phyloP scores from a whole-genome alignment of 2,888 invertebrate species.

The Agrenia bidenticulata region DNA sequence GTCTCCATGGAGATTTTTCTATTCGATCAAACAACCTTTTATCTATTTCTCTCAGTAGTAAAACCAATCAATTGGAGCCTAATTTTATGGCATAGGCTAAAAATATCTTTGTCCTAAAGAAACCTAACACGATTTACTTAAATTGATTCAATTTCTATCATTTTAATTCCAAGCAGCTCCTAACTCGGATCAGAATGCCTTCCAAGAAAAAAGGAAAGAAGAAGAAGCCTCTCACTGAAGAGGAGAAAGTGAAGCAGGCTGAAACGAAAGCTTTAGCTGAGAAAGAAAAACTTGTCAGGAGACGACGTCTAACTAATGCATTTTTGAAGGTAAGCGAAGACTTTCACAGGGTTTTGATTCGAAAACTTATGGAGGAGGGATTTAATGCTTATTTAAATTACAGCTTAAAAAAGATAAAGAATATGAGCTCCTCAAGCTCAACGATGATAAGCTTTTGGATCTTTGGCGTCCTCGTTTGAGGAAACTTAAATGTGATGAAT shows the following conservation, averaged over 20 bases:
- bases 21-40: no score
- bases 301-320: slow-evolving; percentile 47
- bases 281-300: slow-evolving; percentile 46
- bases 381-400: neutral
- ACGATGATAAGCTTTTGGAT: slow-evolving; percentile 50
- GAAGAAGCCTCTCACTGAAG: slow-evolving; percentile 47
- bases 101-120: no score
- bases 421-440: slow-evolving; percentile 47
- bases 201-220: slow-evolving; percentile 26
- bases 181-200: slow-evolving; percentile 31
- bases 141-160: no score
- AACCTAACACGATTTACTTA: no score
- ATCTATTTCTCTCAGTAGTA: no score
- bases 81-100: no score
- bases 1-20: no score
- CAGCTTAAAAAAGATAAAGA: slow-evolving; percentile 53
- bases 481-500: slow-evolving; percentile 49
- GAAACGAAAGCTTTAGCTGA: slow-evolving; percentile 52
- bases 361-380: no score
- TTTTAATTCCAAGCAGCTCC: no score
- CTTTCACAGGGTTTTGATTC: no score
- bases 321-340: slow-evolving; percentile 51
- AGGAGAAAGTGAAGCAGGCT: slow-evolving; percentile 47
- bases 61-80: no score
- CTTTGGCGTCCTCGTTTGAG: slow-evolving; percentile 50